Evolutionary conservation across 2,888 invertebrate genomes (phyloP), one percentile per base, ranked within the genome.

Genomic region (Saturnia pavonia): DNA sequence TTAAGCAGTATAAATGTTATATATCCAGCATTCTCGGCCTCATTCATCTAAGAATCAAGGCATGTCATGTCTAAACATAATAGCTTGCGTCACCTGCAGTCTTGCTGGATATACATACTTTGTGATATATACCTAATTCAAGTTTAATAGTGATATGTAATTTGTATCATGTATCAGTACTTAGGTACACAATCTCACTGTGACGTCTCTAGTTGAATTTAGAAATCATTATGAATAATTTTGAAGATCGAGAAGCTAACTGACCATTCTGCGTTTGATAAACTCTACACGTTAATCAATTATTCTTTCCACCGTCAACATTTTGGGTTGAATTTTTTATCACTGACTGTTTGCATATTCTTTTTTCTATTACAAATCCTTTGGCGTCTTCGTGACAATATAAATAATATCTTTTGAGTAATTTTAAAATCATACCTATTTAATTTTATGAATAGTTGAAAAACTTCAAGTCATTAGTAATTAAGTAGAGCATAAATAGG

Each of bases 11-110:
- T 14, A 27, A 63, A 63, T 34, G 16, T 12, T n/a, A n/a, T n/a
- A 63, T 34, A 63, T 1, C 63, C 19, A 34, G 27, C 12, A 27
- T 63, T 34, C 27, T 27, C 63, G 63, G 63, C 19, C 63, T 63
- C 34, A 34, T 63, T 27, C 19, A 34, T 34, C 34, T 63, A 63
- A 8, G 11, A 54, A 54, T 54, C 9, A 54, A n/a, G 27, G 8
- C 63, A 34, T 63, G 63, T 63, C 63, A 63, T 16, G 34, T 63
- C 63, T 63, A 63, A 63, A 63, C 34, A 34, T 34, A 16, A 16
- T 63, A 14, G 27, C 54, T 54, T 22, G 2, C n/a, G 54, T 22
- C 22, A 54, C 9, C 11, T 54, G 11, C 9, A 54, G 19, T 54
- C 22, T 54, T 54, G 8, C 11, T n/a, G 1, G 9, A 6, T 8